Percentiles rank a stretch among this genome's conserved stretches.
These are phyloP conservation scores for Melanostoma scalare DNA, from an alignment of 2,888 invertebrate genomes.

Conservation along the genomic window DNA sequence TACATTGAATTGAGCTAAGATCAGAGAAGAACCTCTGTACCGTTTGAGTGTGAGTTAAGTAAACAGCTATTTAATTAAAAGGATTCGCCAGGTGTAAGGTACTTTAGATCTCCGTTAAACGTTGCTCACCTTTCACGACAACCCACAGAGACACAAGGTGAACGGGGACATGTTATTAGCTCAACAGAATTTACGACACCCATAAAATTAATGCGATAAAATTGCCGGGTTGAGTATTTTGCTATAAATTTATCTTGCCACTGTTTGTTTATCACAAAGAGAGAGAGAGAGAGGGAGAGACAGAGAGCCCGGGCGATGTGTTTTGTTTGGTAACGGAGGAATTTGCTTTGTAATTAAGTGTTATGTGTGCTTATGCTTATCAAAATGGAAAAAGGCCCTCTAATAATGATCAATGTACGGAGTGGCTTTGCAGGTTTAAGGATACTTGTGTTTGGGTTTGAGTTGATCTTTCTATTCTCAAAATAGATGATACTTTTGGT, in stretches of 20 bases:
- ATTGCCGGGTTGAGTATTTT: slow-evolving; percentile 56
- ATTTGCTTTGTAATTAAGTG: slow-evolving; percentile 57
- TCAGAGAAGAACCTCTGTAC: background rate
- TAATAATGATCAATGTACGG: slow-evolving; percentile 36
- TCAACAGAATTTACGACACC: slow-evolving; percentile 72
- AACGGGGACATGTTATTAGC: slow-evolving; percentile 70
- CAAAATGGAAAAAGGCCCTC: slow-evolving; percentile 44
- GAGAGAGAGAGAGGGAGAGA: too few relatives aligned
- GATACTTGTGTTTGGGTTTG: too few relatives aligned
- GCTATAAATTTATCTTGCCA: slow-evolving; percentile 49
- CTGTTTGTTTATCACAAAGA: slow-evolving; percentile 11
- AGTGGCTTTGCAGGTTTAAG: too few relatives aligned
- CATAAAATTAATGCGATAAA: slow-evolving; percentile 72
- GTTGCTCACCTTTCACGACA: slow-evolving; percentile 62
- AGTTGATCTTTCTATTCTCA: too few relatives aligned
- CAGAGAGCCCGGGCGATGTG: background rate
- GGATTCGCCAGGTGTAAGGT: slow-evolving; percentile 64
- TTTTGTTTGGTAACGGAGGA: slow-evolving; percentile 6
- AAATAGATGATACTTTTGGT: too few relatives aligned
- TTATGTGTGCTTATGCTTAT: slow-evolving; percentile 48
- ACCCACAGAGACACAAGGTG: slow-evolving; percentile 58
- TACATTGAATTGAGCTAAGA: slow-evolving; percentile 12
- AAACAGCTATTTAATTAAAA: slow-evolving; percentile 73
- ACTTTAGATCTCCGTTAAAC: slow-evolving; percentile 49
- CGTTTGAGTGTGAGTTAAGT: slow-evolving; percentile 53